phyloP scores from a whole-genome alignment of 2,113 vertebrate species.

The Catagonus wagneri region DNA sequence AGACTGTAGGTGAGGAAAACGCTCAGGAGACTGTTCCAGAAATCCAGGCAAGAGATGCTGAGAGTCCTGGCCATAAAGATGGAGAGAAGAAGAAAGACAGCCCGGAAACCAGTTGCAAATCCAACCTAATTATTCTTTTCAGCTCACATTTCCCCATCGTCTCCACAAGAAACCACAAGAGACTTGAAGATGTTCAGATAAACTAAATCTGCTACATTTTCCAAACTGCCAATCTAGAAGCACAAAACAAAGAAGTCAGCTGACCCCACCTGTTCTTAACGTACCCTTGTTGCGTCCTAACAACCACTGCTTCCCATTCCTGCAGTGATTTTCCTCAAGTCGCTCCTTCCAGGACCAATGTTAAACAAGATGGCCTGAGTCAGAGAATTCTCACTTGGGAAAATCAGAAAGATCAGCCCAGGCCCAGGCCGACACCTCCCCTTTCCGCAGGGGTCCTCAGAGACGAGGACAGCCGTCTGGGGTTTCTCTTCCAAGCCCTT shows the following conservation, averaged over 20 bases:
- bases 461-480: background rate
- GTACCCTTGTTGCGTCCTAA: background rate
- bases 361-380: background rate
- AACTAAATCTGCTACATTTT: background rate
- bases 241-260: background rate
- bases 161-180: background rate
- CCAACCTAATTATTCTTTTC: background rate
- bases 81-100: background rate
- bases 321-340: background rate
- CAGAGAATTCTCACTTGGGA: background rate
- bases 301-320: background rate
- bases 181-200: background rate
- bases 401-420: background rate
- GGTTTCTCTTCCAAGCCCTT: background rate
- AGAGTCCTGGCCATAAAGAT: background rate
- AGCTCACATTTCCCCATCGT: background rate
- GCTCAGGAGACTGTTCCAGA: background rate
- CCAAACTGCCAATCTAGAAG: background rate
- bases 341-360: background rate
- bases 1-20: background rate
- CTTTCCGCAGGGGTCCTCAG: background rate
- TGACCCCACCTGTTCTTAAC: background rate
- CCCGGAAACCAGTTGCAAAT: background rate
- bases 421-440: background rate
- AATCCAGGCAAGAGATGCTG: background rate